Evolutionary conservation across 2,113 vertebrate genomes (phyloP).

Genomic region (Sturnira hondurensis): DNA sequence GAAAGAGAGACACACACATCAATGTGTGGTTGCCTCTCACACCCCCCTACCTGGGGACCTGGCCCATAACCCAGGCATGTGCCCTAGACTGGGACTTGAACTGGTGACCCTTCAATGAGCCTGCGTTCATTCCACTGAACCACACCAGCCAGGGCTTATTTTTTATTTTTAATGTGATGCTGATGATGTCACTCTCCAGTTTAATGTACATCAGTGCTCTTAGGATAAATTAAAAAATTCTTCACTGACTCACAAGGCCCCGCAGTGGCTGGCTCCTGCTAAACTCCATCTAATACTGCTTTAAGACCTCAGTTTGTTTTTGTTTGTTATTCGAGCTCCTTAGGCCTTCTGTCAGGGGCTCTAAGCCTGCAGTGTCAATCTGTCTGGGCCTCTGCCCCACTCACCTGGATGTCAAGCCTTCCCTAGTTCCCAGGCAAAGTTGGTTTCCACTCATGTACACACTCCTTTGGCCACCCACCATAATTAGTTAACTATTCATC

Average conservation of each 20-base stretch:
- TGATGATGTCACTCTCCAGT: background rate
- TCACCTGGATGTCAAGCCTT: background rate
- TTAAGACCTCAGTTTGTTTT: background rate
- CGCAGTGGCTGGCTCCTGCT: background rate
- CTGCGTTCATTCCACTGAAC: no score
- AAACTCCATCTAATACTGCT: background rate
- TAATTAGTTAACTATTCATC: background rate
- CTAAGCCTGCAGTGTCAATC: background rate
- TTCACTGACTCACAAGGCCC: background rate
- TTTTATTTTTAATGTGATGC: background rate
- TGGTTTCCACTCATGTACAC: background rate
- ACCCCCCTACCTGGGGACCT: no score
- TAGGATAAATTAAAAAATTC: background rate
- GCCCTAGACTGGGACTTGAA: no score
- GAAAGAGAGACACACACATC: background rate
- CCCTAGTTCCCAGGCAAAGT: background rate
- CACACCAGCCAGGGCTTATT: background rate
- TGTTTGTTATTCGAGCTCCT: background rate
- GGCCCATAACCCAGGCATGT: no score
- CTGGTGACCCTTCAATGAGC: no score
- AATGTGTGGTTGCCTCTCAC: no score
- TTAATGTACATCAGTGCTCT: background rate
- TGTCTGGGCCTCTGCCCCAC: background rate
- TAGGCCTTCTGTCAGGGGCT: background rate
- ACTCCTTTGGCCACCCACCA: background rate